Conservation (phyloP, 2,888 invertebrate genomes). For the Ectemnius continuus region DNA sequence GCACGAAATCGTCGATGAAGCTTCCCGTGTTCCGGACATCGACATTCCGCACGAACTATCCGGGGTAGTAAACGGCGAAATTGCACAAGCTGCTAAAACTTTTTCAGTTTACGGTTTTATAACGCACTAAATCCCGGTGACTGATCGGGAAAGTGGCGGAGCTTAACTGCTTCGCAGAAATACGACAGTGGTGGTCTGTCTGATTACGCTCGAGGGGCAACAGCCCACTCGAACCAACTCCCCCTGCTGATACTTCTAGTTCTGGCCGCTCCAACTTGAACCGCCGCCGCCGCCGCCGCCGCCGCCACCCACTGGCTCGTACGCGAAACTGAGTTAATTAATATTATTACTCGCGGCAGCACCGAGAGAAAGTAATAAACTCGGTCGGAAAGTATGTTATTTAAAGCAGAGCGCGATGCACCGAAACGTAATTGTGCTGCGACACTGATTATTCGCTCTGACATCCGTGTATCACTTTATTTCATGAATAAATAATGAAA, state of each 20-base stretch:
- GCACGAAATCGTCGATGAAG: too few species aligned
- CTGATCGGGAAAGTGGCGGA: not conserved
- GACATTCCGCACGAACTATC: constrained; percentile 1
- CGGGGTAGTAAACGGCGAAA: constrained; percentile 5
- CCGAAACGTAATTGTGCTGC: too few species aligned
- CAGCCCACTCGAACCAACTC: not conserved
- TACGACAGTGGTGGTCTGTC: constrained; percentile 2
- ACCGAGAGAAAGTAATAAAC: too few species aligned
- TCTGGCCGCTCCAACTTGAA: not conserved
- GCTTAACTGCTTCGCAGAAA: not conserved
- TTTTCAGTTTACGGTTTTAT: not conserved
- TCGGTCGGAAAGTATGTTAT: not conserved
- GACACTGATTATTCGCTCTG: too few species aligned
- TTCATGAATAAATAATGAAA: too few species aligned
- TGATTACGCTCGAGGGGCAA: not conserved
- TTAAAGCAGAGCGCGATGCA: too few species aligned
- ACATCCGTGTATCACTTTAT: too few species aligned
- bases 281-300: too few species aligned
- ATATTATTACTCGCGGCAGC: not conserved
- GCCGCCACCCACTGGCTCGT: too few species aligned
- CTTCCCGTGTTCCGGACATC: constrained; percentile 17
- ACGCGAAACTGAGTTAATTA: not conserved
- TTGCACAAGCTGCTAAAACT: not conserved
- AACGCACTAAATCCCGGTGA: not conserved
- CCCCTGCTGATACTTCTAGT: not conserved